A percentile compares a stretch with the other conserved stretches of the same genome.
phyloP scores from a whole-genome alignment of 2,113 vertebrate genomes.

The Tachysurus fulvidraco region DNA sequence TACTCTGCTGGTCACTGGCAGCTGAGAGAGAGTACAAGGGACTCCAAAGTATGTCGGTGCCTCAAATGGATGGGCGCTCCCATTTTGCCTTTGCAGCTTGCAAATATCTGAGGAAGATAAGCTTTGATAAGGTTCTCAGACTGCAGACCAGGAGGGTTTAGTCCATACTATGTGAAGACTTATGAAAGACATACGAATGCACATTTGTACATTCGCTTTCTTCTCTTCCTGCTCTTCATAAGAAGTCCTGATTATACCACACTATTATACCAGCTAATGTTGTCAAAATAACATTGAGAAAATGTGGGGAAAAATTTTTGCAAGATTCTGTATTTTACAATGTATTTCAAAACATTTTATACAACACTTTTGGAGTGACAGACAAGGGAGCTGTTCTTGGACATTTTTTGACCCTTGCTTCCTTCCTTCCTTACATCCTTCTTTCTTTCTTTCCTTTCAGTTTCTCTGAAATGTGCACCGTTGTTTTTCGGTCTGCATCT shows the following conservation, averaged over 20 bases:
- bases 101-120: conserved; percentile 36
- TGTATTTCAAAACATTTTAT: conserved; percentile 72
- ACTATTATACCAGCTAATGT: conserved; percentile 78
- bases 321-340: conserved; percentile 80
- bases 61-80: conserved; percentile 20
- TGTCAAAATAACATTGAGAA: conserved; percentile 75
- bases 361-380: conserved; percentile 68
- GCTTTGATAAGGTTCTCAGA: conserved; percentile 51
- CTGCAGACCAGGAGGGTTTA: conserved; percentile 57
- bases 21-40: conserved; percentile 20
- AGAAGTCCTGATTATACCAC: conserved; percentile 66
- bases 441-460: conserved; percentile 38
- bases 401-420: conserved; percentile 56
- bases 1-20: conserved; percentile 41
- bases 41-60: conserved; percentile 7
- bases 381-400: conserved; percentile 63
- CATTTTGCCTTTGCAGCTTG: conserved; percentile 32
- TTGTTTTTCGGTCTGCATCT: conserved; percentile 65
- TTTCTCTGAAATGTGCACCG: conserved; percentile 66
- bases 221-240: conserved; percentile 66
- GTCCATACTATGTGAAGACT: conserved; percentile 70
- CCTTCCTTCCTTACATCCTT: conserved; percentile 37
- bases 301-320: conserved; percentile 63
- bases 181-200: conserved; percentile 69
- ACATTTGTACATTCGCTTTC: conserved; percentile 62